Percentiles rank a stretch among this genome's conserved stretches.
These are phyloP conservation scores for Anguilla japonica DNA, from an alignment of 2,113 vertebrate genomes.

Conservation along the genomic window DNA sequence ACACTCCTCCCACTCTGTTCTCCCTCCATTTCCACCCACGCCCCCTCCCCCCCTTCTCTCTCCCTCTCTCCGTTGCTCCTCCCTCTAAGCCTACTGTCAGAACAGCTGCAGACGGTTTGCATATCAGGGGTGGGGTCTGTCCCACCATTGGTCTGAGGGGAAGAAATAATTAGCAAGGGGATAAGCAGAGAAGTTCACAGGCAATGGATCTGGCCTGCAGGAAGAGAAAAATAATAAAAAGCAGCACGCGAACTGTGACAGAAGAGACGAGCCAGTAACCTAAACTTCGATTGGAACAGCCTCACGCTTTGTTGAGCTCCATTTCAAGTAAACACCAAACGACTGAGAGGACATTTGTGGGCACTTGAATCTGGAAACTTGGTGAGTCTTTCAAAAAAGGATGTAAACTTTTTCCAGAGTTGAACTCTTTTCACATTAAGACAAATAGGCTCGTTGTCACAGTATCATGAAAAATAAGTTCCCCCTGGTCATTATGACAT, in stretches of 20 bases:
- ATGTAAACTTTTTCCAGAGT: neutral
- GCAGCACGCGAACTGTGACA: neutral
- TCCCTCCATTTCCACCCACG: neutral
- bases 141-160: neutral
- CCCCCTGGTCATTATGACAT: neutral
- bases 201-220: neutral
- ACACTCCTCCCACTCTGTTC: neutral
- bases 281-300: neutral
- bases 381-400: neutral
- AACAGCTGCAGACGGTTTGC: neutral
- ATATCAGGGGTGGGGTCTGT: neutral
- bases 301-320: neutral
- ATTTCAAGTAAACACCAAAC: neutral
- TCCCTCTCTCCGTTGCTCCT: neutral
- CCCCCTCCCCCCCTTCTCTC: neutral
- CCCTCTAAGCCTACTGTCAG: neutral
- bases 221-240: neutral
- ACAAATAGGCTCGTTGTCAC: neutral
- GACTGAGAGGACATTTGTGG: neutral
- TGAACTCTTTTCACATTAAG: neutral
- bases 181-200: neutral
- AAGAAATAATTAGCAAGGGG: neutral
- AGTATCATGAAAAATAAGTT: neutral
- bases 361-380: neutral
- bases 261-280: neutral